phyloP scores from a whole-genome alignment of 2,888 invertebrate genomes.

The Drosophila mimica region DNA sequence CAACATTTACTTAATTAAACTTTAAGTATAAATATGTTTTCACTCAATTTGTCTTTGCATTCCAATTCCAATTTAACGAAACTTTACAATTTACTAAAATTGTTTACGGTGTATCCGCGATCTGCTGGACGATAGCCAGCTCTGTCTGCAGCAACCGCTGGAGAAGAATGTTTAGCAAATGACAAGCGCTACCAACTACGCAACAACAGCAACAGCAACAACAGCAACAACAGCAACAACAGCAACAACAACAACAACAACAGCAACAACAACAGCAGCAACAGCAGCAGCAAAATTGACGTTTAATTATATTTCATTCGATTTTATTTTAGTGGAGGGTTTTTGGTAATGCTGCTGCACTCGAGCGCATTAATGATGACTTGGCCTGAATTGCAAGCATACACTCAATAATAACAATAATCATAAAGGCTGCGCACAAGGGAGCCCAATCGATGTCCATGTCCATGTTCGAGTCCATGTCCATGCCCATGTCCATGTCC shows the following conservation, averaged over 20 bases:
- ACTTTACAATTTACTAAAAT: neutral
- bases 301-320: constrained; percentile 80
- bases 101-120: constrained; percentile 56
- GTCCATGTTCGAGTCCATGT: constrained; percentile 40
- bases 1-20: neutral
- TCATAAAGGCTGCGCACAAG: constrained; percentile 69
- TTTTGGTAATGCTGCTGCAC: constrained; percentile 69
- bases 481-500: constrained; percentile 43
- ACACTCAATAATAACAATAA: constrained; percentile 80
- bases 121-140: constrained; percentile 66
- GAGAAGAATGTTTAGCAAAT: constrained; percentile 62
- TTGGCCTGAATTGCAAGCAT: constrained; percentile 77
- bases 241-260: constrained; percentile 14
- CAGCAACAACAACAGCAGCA: neutral
- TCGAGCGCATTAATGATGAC: constrained; percentile 73
- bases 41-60: neutral
- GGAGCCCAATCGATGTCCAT: constrained; percentile 54
- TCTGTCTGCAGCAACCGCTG: constrained; percentile 31
- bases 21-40: neutral
- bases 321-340: constrained; percentile 74
- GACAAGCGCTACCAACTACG: constrained; percentile 70
- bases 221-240: constrained; percentile 10
- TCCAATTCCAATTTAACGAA: neutral
- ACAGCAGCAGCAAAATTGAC: constrained; percentile 53
- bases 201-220: constrained; percentile 31